Conservation (phyloP, 2,113 vertebrate species). For the Aptenodytes patagonicus region DNA sequence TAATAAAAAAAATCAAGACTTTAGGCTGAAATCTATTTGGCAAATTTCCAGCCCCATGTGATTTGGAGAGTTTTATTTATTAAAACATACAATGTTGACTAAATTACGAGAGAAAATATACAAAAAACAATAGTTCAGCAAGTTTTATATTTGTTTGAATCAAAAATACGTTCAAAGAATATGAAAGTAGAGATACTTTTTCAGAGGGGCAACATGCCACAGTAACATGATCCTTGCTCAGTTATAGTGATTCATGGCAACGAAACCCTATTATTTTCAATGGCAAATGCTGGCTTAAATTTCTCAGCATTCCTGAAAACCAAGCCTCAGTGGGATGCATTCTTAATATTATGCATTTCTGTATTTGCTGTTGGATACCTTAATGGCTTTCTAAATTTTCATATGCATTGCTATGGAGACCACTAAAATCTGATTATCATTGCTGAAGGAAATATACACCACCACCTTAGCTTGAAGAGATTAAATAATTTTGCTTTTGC, state of each 20-base stretch:
- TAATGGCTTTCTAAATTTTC: not conserved
- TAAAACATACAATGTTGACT: not conserved
- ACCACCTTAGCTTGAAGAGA: not conserved
- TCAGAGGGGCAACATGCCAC: not conserved
- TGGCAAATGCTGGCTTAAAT: not conserved
- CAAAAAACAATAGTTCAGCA: not conserved
- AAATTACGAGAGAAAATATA: not conserved
- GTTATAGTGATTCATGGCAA: not conserved
- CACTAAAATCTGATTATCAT: not conserved
- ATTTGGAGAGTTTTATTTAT: not conserved
- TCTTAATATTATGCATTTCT: not conserved
- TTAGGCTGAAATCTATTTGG: not conserved
- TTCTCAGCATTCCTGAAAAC: not conserved
- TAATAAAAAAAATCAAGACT: not conserved
- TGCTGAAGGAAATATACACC: not conserved
- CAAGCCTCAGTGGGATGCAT: not conserved
- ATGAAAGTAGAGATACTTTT: not conserved
- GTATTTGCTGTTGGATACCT: not conserved
- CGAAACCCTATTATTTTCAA: not conserved
- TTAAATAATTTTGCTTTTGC: not conserved
- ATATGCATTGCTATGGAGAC: not conserved
- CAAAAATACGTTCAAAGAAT: not conserved
- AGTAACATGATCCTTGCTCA: not conserved
- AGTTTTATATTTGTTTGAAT: not conserved
- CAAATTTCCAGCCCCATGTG: not conserved